These are phyloP conservation scores for Fukomys damarensis DNA, from an alignment of 2,113 vertebrate species.

Conservation along the genomic window DNA sequence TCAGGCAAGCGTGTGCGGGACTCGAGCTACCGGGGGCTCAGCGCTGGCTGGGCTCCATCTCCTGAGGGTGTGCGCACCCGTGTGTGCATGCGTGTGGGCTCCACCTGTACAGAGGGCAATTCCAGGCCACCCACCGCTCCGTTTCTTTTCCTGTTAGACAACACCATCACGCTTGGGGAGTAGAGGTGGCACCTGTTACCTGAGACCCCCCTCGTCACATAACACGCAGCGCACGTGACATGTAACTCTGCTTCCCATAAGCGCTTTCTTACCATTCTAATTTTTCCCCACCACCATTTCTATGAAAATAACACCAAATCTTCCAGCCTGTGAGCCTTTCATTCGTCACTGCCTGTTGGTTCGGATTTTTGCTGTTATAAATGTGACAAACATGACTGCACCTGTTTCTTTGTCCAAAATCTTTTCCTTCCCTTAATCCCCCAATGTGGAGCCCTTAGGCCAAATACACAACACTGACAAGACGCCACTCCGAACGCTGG, in stretches of 20 bases:
- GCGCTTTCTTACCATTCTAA: neutral
- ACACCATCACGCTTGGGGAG: neutral
- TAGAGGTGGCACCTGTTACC: neutral
- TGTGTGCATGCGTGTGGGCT: neutral
- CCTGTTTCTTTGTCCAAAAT: neutral
- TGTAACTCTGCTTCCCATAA: neutral
- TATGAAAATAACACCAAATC: neutral
- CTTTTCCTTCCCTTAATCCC: neutral
- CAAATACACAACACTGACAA: neutral
- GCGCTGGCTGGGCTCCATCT: too few relatives aligned
- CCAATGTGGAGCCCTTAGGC: neutral
- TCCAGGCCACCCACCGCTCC: neutral
- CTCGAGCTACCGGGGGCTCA: neutral
- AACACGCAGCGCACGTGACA: neutral
- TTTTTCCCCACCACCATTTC: neutral
- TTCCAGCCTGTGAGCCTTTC: neutral
- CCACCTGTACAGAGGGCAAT: neutral
- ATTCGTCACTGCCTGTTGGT: too few relatives aligned
- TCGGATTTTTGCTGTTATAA: neutral
- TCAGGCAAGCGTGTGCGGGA: neutral
- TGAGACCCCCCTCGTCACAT: neutral
- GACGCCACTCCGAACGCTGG: neutral
- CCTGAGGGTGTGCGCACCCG: neutral
- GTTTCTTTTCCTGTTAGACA: neutral
- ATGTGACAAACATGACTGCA: neutral